Base-by-base conservation (phyloP, 2,888 invertebrate species). In the Urechis unicinctus region DNA sequence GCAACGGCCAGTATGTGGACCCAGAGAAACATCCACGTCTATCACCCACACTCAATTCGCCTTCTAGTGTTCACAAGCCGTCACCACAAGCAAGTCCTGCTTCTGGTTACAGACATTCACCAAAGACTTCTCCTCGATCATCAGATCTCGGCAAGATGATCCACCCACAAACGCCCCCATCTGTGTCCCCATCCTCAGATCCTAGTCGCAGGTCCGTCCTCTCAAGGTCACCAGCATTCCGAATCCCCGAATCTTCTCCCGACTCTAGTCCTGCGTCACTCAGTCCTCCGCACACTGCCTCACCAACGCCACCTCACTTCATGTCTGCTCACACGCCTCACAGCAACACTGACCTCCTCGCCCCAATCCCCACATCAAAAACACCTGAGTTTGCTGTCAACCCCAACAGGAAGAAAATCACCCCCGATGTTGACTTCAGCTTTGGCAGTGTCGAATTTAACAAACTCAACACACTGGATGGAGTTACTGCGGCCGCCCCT, bases 361-460 rank as follows among this genome's bases (percentile, higher is more conserved):
- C 36, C 36, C 36, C 36, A 13, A 13, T 17, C 9, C 36, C 36
- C 9, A 13, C 36, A 13, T 9, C 36, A 9, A n/a, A n/a, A n/a
- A n/a, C n/a, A n/a, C n/a, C n/a, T n/a, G n/a, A n/a, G n/a, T n/a
- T n/a, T n/a, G n/a, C n/a, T n/a, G n/a, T n/a, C n/a, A n/a, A n/a
- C n/a, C n/a, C n/a, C n/a, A n/a, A n/a, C n/a, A 50, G 26, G 41
- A 44, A 36, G 45, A 55, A 36, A 30, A 51, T 55, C 46, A 4
- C 24, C 13, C 55, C 55, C 6, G 55, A 45, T 24, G 24, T 28
- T 5, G 28, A 44, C n/a, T 57, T 55, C 44, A 28, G 42, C 31
- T 55, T 57, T 28, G 41, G 28, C n/a, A 47, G 41, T 26, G 42
- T 22, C 2, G 53, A 52, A 21, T 52, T 54, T 22, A 36, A 36